phyloP scores from a whole-genome alignment of 2,113 vertebrate species.

The Thryonomys swinderianus region DNA sequence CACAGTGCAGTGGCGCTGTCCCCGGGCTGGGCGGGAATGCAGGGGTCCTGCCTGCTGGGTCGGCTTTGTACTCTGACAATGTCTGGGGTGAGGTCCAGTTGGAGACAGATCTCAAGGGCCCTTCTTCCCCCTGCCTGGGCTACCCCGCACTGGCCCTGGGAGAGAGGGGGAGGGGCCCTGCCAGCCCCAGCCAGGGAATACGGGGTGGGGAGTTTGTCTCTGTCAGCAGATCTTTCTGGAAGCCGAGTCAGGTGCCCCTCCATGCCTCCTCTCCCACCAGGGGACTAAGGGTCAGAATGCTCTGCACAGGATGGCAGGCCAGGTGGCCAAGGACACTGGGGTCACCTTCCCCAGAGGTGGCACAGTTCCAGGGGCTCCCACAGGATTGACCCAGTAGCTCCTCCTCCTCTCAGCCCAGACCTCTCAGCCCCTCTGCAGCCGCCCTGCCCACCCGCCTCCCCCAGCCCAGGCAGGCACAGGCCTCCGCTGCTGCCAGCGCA shows the following conservation, averaged over 20 bases:
- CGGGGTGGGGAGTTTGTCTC: conserved; percentile 74
- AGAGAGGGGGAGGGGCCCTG: neutral
- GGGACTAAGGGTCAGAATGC: conserved; percentile 75
- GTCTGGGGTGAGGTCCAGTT: neutral
- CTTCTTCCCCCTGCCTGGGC: neutral
- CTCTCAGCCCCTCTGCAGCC: neutral
- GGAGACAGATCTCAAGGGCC: neutral
- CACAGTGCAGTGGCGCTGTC: neutral
- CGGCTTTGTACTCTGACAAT: neutral
- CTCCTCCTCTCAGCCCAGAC: neutral
- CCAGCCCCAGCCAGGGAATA: conserved; percentile 68
- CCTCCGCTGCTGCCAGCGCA: neutral
- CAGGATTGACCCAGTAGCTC: neutral
- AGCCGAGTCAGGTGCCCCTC: conserved; percentile 87
- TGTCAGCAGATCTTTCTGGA: conserved; percentile 86
- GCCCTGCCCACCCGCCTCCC: too few species aligned
- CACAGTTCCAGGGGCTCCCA: neutral
- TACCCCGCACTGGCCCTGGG: neutral
- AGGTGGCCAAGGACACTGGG: conserved; percentile 81
- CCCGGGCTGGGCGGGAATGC: neutral
- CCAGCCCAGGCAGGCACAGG: neutral
- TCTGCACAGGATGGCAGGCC: conserved; percentile 78
- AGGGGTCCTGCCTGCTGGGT: neutral
- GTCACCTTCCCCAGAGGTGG: conserved; percentile 82
- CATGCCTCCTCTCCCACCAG: conserved; percentile 74